Evolutionary conservation across 2,797 vertebrate genomes (phyloP).

Genomic region (Lepidocolaptes lacrymiger): DNA sequence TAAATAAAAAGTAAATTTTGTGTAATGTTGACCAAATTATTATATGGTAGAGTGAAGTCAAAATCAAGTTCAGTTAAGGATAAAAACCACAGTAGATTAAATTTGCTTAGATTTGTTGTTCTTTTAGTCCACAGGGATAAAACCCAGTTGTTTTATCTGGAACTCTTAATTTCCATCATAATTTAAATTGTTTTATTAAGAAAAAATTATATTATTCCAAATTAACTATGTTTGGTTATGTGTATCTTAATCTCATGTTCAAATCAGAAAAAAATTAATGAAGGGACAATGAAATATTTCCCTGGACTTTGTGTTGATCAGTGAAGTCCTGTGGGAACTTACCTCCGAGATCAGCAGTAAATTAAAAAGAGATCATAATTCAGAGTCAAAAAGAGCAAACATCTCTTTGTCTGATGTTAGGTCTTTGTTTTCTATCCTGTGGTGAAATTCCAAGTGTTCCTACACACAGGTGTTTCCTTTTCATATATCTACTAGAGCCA

Average conservation of each 20-base stretch:
- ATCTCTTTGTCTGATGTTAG: not conserved
- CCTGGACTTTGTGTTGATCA: not conserved
- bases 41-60: not conserved
- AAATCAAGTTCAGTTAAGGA: constrained; percentile 8
- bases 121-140: not conserved
- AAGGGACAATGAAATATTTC: not conserved
- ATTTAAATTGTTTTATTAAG: not conserved
- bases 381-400: not conserved
- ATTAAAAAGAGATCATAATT: not conserved
- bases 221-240: not conserved
- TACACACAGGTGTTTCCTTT: not conserved
- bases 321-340: not conserved
- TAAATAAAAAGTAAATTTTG: not conserved
- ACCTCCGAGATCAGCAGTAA: not conserved
- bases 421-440: not conserved
- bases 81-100: not conserved
- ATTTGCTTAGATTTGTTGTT: not conserved
- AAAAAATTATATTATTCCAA: not conserved
- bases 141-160: not conserved
- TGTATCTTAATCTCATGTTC: not conserved
- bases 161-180: not conserved
- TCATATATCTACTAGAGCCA: not conserved
- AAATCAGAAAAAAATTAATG: not conserved
- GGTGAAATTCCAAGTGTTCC: not conserved
- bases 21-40: not conserved